These are phyloP conservation scores for Caenorhabditis latens DNA, from an alignment of 1,140 invertebrate species.

Conservation along the genomic window DNA sequence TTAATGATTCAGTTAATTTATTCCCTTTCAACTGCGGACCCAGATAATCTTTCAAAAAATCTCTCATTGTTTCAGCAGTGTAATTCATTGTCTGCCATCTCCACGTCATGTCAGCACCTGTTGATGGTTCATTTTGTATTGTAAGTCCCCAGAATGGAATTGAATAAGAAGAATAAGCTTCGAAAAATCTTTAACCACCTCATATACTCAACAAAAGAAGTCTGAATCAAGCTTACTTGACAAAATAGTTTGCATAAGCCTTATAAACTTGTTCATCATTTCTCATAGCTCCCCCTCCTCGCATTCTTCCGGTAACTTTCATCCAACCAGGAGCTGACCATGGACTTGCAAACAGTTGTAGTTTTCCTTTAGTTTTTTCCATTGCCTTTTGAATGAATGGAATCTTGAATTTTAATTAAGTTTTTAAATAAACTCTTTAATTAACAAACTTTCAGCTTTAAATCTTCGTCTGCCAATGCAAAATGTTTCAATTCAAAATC, in stretches of 20 bases:
- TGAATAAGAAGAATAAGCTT: constrained; percentile 80
- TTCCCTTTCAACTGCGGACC: constrained; percentile 66
- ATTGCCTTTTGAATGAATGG: constrained; percentile 82
- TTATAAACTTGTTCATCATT: constrained; percentile 81
- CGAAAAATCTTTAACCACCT: constrained; percentile 80
- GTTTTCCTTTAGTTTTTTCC: constrained; percentile 75
- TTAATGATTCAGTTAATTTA: constrained; percentile 63
- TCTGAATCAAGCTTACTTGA: constrained; percentile 80
- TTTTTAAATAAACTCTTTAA: not conserved
- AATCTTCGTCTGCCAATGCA: constrained; percentile 51
- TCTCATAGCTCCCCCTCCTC: constrained; percentile 81
- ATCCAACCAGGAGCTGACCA: constrained; percentile 93
- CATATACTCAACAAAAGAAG: not conserved
- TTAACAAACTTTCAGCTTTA: constrained; percentile 28
- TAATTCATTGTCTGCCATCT: constrained; percentile 84
- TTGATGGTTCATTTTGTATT: constrained; percentile 81
- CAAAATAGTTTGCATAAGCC: constrained; percentile 86
- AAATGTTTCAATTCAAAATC: constrained; percentile 57
- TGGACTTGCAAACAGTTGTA: constrained; percentile 83
- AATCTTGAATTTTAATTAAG: constrained; percentile 79
- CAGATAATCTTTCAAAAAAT: constrained; percentile 71
- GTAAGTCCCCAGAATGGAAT: constrained; percentile 83
- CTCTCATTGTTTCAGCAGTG: constrained; percentile 70
- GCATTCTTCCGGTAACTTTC: constrained; percentile 85
- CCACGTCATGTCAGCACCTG: constrained; percentile 78